Conservation (phyloP, 2,888 invertebrate species). For the Steinernema carpocapsae region DNA sequence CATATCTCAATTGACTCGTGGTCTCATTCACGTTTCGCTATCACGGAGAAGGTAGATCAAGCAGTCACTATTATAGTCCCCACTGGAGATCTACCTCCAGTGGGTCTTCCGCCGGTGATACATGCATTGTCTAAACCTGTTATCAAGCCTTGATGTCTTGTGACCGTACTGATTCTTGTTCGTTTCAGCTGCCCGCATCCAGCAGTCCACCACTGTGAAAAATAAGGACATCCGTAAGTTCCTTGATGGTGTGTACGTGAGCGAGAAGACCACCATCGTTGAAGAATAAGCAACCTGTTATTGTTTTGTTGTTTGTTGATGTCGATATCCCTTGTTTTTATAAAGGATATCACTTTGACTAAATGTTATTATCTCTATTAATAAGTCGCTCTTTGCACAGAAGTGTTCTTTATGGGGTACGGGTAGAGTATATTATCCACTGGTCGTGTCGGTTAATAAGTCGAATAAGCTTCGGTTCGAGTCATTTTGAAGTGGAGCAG, state of each 20-base stretch:
- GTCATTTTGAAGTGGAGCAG: no score
- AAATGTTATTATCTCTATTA: not conserved
- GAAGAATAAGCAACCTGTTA: constrained; percentile 44
- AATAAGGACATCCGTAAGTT: constrained; percentile 99
- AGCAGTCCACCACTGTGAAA: constrained; percentile 97
- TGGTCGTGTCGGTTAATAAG: no score
- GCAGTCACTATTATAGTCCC: constrained; percentile 24
- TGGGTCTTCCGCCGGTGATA: constrained; percentile 32
- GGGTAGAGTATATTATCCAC: no score
- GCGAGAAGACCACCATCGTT: constrained; percentile 82
- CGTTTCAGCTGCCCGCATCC: constrained; percentile 87
- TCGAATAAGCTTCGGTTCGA: no score
- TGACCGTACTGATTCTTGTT: not conserved
- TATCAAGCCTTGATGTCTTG: not conserved
- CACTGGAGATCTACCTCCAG: not conserved
- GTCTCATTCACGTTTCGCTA: not conserved
- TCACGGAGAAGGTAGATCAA: constrained; percentile 2
- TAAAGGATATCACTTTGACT: constrained; percentile 14
- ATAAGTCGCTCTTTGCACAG: no score
- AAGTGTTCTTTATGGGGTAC: no score
- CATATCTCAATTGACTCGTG: not conserved
- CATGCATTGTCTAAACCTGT: not conserved
- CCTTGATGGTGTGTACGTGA: constrained; percentile 98
- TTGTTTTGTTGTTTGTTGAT: constrained; percentile 34
- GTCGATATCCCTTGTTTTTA: not conserved